Evolutionary conservation across 2,888 invertebrate genomes (phyloP).

Genomic region (Dolichopus griseipennis): DNA sequence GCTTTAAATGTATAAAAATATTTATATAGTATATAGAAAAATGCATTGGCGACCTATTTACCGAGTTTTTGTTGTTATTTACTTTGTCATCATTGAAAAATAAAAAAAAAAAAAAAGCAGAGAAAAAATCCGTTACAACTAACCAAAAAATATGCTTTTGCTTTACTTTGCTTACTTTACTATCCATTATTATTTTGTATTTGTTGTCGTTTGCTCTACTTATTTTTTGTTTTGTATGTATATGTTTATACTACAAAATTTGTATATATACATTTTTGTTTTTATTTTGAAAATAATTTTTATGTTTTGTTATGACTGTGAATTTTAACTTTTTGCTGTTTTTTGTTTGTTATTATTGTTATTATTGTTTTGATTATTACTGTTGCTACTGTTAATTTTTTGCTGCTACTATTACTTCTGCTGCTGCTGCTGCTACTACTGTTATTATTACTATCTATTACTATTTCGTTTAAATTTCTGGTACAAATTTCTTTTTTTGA

Average conservation of each 20-base stretch:
- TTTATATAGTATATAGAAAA: neutral
- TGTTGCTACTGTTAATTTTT: neutral
- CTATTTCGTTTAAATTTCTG: too few species aligned
- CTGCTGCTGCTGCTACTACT: neutral
- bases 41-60: conserved; percentile 1
- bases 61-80: neutral
- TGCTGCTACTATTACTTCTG: neutral
- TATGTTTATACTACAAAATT: too few species aligned
- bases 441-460: neutral
- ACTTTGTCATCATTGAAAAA: too few species aligned
- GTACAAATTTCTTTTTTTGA: too few species aligned
- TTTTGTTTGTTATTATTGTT: too few species aligned
- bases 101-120: too few species aligned
- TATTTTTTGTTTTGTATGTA: neutral
- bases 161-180: too few species aligned
- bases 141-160: neutral
- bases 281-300: neutral
- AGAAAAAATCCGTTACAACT: neutral
- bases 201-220: neutral
- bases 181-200: neutral
- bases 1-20: too few species aligned
- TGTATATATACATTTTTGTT: too few species aligned
- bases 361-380: too few species aligned
- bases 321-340: too few species aligned
- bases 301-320: conserved; percentile 1